These are phyloP conservation scores for Ferrisia virgata DNA, from an alignment of 2,888 invertebrate genomes.

Conservation along the genomic window DNA sequence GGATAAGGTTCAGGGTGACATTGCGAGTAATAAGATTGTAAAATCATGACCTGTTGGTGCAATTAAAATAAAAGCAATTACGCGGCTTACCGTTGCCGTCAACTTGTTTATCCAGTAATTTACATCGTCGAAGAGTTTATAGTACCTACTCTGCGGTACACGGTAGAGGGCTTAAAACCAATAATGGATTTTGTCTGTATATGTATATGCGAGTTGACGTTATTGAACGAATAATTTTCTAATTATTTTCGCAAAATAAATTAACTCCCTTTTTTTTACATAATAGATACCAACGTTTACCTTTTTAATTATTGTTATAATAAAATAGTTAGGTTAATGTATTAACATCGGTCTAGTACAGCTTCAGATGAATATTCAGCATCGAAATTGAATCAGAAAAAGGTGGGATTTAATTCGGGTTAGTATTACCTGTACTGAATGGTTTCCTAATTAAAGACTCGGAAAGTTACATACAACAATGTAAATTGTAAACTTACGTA, in stretches of 20 bases:
- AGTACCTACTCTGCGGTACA: not conserved
- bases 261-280: not conserved
- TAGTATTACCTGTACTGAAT: not conserved
- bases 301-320: not conserved
- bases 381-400: not conserved
- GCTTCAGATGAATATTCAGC: not conserved
- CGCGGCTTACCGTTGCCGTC: not conserved
- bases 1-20: not conserved
- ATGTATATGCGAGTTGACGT: not conserved
- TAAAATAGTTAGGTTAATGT: not conserved
- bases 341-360: not conserved
- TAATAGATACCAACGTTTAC: not conserved
- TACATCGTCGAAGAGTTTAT: not conserved
- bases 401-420: not conserved
- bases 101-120: conserved; percentile 3
- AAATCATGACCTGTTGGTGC: conserved; percentile 2
- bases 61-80: conserved; percentile 19
- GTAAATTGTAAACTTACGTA: too few relatives aligned
- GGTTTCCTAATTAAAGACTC: not conserved
- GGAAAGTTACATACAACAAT: too few relatives aligned
- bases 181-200: not conserved
- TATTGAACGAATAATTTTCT: not conserved
- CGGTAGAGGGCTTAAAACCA: not conserved
- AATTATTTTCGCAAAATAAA: not conserved
- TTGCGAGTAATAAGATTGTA: not conserved